These are phyloP conservation scores for Esox niger DNA, from an alignment of 2,113 vertebrate genomes.

Conservation along the genomic window DNA sequence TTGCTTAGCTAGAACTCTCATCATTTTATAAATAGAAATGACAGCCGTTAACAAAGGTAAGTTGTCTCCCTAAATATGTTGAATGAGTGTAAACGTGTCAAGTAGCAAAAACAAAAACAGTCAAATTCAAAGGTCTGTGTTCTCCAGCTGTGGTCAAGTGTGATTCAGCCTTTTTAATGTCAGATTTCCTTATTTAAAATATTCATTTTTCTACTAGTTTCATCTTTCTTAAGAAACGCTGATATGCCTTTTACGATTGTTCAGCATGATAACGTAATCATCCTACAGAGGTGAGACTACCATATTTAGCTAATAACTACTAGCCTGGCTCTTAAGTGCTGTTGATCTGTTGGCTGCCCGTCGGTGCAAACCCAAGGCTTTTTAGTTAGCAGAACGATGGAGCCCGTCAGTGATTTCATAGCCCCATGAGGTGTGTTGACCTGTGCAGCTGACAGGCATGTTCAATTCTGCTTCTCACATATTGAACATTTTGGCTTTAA, in stretches of 20 bases:
- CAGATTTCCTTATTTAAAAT: too few species aligned
- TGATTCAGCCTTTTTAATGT: background rate
- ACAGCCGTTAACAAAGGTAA: background rate
- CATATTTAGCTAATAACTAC: background rate
- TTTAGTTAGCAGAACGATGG: conserved; percentile 3
- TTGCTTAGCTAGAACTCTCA: conserved; percentile 21
- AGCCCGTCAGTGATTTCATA: conserved; percentile 26
- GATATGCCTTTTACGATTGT: too few species aligned
- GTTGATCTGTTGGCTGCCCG: background rate
- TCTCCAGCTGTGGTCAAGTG: background rate
- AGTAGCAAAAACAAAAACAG: too few species aligned
- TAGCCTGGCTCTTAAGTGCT: background rate
- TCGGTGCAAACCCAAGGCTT: background rate
- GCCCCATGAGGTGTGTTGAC: conserved; percentile 14
- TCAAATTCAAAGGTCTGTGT: too few species aligned
- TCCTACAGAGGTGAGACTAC: background rate
- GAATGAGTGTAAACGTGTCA: background rate
- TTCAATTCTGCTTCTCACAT: background rate
- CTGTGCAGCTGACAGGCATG: conserved; percentile 5
- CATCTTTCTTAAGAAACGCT: too few species aligned
- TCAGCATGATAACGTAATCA: background rate
- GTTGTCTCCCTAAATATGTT: background rate
- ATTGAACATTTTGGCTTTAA: background rate
- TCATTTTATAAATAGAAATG: background rate
- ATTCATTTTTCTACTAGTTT: too few species aligned